A percentile compares a stretch with the other conserved stretches of the same genome.
Conservation (phyloP, 30 jellyfish, hydroid and myxozoan genomes). For the Rhopilema esculentum region DNA sequence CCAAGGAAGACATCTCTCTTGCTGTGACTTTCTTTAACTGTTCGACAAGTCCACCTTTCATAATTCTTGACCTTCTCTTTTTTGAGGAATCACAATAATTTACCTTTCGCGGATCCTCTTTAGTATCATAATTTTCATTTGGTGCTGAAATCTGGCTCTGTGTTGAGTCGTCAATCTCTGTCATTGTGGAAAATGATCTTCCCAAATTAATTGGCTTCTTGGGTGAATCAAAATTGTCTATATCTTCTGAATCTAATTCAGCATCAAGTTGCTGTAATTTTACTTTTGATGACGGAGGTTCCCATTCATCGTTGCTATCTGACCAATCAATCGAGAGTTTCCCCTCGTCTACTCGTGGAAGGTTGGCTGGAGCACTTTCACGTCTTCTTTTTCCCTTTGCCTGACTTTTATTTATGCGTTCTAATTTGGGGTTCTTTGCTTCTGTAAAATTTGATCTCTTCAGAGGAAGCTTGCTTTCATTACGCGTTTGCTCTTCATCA, state of each 20-base stretch:
- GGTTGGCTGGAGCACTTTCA: background rate
- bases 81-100: constrained; percentile 56
- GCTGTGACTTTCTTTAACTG: constrained; percentile 39
- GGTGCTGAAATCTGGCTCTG: background rate
- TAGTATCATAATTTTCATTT: background rate
- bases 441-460: background rate
- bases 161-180: background rate
- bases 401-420: background rate
- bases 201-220: constrained; percentile 17
- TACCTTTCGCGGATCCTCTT: background rate
- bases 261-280: background rate
- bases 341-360: background rate
- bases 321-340: constrained; percentile 38
- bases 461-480: background rate
- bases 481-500: background rate
- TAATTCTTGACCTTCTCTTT: constrained; percentile 45
- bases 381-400: background rate
- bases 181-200: background rate
- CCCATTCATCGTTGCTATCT: constrained; percentile 42
- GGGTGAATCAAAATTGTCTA: constrained; percentile 44
- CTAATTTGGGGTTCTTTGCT: background rate
- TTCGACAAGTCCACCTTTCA: constrained; percentile 56
- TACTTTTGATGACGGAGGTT: background rate
- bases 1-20: constrained; percentile 62
- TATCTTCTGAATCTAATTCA: background rate